Conservation (phyloP, 1,140 invertebrate genomes). For the Eurytemora carolleeae region DNA sequence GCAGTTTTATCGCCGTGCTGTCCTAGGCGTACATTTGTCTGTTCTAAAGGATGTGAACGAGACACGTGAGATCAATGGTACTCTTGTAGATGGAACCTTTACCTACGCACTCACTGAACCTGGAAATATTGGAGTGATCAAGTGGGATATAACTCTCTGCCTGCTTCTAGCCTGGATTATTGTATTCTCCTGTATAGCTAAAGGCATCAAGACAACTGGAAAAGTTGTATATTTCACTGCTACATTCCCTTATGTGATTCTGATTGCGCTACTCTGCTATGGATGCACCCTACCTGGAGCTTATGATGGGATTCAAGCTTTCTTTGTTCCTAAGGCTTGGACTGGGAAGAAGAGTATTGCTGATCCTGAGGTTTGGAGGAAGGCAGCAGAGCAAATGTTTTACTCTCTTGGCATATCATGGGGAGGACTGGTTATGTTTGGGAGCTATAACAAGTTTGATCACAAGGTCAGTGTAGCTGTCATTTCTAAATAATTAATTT, state of each 20-base stretch:
- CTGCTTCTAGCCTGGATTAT: conserved; percentile 36
- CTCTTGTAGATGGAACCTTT: too few species aligned
- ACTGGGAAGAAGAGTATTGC: conserved; percentile 33
- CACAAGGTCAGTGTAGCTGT: too few species aligned
- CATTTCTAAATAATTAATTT: too few species aligned
- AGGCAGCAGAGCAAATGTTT: conserved; percentile 31
- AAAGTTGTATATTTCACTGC: conserved; percentile 41
- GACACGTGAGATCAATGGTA: too few species aligned
- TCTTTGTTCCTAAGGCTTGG: conserved; percentile 62
- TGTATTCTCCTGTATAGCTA: conserved; percentile 36
- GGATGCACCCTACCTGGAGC: conserved; percentile 66
- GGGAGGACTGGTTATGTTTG: conserved; percentile 32
- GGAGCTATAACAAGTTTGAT: conserved; percentile 29
- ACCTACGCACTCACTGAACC: conserved; percentile 15
- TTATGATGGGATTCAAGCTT: conserved; percentile 72
- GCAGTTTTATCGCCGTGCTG: conserved; percentile 1
- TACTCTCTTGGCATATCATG: conserved; percentile 30
- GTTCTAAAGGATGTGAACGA: too few species aligned
- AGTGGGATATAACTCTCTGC: conserved; percentile 35
- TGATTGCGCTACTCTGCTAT: conserved; percentile 54
- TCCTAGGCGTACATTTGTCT: neutral
- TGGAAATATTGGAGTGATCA: conserved; percentile 27
- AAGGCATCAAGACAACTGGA: conserved; percentile 44
- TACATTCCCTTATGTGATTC: conserved; percentile 41
- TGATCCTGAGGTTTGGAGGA: conserved; percentile 25